A percentile compares a stretch with the other conserved stretches of the same genome.
These are phyloP conservation scores for Phaonia tiefii DNA, from an alignment of 2,888 invertebrate species.

Conservation along the genomic window DNA sequence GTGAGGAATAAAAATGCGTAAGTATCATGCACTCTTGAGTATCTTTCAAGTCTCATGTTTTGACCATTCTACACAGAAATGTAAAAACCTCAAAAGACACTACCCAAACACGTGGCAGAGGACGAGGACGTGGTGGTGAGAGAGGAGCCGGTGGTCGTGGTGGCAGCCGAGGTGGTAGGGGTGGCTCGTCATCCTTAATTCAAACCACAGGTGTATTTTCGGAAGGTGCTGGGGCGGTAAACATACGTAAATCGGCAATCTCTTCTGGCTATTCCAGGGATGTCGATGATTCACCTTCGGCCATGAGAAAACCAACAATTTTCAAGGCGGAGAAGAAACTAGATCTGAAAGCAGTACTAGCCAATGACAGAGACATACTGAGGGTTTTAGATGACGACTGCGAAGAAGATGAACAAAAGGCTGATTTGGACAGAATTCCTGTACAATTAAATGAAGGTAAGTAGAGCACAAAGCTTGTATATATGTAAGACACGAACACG, in stretches of 20 bases:
- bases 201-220: slow-evolving; percentile 80
- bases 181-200: slow-evolving; percentile 74
- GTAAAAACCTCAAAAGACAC: slow-evolving; percentile 80
- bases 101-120: slow-evolving; percentile 72
- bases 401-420: slow-evolving; percentile 75
- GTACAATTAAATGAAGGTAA: slow-evolving; percentile 77
- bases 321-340: slow-evolving; percentile 74
- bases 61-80: slow-evolving; percentile 75
- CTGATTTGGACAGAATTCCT: slow-evolving; percentile 76
- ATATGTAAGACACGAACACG: neutral
- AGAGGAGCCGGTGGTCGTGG: slow-evolving; percentile 70
- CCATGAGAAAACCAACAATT: slow-evolving; percentile 73
- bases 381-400: slow-evolving; percentile 76
- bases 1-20: slow-evolving; percentile 83
- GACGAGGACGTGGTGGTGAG: slow-evolving; percentile 72
- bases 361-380: slow-evolving; percentile 69
- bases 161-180: slow-evolving; percentile 70
- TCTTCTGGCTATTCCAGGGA: slow-evolving; percentile 70
- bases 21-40: too few species aligned
- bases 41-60: neutral
- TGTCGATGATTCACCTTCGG: slow-evolving; percentile 72
- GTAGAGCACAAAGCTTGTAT: slow-evolving; percentile 40
- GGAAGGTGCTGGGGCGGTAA: slow-evolving; percentile 78
- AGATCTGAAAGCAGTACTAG: slow-evolving; percentile 74
- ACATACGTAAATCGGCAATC: slow-evolving; percentile 70